Base-by-base conservation (phyloP, 1,140 invertebrate species). In the Ips nitidus region DNA sequence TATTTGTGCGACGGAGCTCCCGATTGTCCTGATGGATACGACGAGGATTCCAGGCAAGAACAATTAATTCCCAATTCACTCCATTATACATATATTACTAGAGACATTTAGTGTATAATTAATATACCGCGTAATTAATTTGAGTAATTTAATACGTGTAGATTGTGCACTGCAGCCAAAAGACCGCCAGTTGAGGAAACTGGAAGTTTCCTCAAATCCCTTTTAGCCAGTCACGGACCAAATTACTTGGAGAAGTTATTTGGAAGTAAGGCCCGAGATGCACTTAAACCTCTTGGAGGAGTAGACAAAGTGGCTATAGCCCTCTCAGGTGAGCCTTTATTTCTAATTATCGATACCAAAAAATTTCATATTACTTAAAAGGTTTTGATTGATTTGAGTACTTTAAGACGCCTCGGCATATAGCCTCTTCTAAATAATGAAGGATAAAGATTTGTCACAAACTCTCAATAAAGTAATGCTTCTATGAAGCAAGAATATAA, bases 241-340 rank as follows among this genome's bases (percentile, higher is more conserved):
- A 97, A 98, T 83, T 98, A 97, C 80, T 84, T 98, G 76, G 95
- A 97, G 81, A 98, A 98, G 82, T 84, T 98, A 41, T 98, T 98
- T 76, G 95, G 95, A 60, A 91, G 87, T 78, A 97, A 97, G 84
- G 95, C 95, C 22, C 85, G 94, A 72, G 93, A 97, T 78, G 92
- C 94, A 1, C 84, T 98, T 39, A 88, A 88, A 71, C 94, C 93
- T 1, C 84, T 98, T 37, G 96, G 96, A 40, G 96, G 95, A 42
- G 93, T 97, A 4, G 91, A 97, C 76, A 91, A 93, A 81, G 95
- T 98, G 41, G 95, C 95, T 71, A 95, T 98, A 75, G 94, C 95
- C 65, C 83, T 98, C 39, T 96, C 94, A 80, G 94, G 94, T 97
- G 85, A 86, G 80, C 1, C 22, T 22, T 22, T 22, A 22, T 22